Percentiles rank a stretch among this genome's conserved stretches.
Evolutionary conservation across 2,888 invertebrate species (phyloP).

Genomic region (Rotaria socialis): DNA sequence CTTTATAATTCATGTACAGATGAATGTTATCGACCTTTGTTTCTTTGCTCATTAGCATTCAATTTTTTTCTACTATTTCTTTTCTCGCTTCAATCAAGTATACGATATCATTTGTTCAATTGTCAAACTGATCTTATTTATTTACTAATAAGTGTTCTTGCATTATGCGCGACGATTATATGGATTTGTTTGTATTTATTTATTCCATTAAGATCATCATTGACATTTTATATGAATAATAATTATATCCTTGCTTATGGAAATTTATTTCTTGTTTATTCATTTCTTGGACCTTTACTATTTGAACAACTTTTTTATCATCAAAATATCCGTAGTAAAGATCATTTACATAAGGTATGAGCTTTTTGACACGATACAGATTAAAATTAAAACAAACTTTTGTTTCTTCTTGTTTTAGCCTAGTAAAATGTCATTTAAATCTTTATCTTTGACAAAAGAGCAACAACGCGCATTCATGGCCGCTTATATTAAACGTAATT

Average conservation of each 20-base stretch:
- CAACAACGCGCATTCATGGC: conserved; percentile 16
- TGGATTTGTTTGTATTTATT: conserved; percentile 5
- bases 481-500: neutral
- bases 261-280: neutral
- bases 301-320: conserved; percentile 6
- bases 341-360: too few species aligned
- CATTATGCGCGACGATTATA: neutral
- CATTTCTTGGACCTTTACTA: neutral
- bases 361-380: too few species aligned
- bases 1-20: neutral
- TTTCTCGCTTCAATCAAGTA: neutral
- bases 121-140: neutral
- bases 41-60: neutral
- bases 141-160: neutral
- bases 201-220: neutral
- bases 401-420: too few species aligned
- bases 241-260: neutral
- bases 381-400: too few species aligned
- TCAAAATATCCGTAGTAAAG: too few species aligned
- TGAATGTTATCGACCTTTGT: neutral
- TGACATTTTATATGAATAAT: neutral
- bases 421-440: neutral
- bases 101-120: neutral
- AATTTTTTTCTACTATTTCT: neutral
- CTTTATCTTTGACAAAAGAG: neutral